phyloP scores from a whole-genome alignment of 2,888 invertebrate genomes.

The Brachyptera risi region DNA sequence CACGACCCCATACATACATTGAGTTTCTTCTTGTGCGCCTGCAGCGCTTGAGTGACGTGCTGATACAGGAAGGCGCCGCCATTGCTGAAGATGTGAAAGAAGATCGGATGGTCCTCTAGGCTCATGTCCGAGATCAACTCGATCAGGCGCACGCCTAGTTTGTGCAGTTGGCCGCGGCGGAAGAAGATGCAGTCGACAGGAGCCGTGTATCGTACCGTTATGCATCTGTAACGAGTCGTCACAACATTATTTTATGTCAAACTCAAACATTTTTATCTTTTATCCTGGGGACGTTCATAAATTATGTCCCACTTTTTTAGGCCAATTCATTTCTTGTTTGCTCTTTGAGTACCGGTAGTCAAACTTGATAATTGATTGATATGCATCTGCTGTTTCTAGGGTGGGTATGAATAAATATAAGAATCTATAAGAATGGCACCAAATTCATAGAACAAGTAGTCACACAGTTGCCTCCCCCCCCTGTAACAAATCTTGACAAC shows the following conservation, averaged over 20 bases:
- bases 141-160: constrained; percentile 60
- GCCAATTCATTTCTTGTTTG: too few relatives aligned
- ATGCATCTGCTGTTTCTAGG: too few relatives aligned
- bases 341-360: too few relatives aligned
- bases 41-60: constrained; percentile 59
- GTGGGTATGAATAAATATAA: too few relatives aligned
- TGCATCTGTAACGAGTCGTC: constrained; percentile 54
- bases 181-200: constrained; percentile 63
- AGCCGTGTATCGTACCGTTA: constrained; percentile 66
- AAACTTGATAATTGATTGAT: too few relatives aligned
- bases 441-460: too few relatives aligned
- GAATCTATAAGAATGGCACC: too few relatives aligned
- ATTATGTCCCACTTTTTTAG: too few relatives aligned
- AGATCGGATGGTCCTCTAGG: constrained; percentile 64
- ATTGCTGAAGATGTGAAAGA: constrained; percentile 73
- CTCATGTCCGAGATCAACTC: constrained; percentile 62
- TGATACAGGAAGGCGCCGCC: constrained; percentile 70
- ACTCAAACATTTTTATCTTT: too few relatives aligned
- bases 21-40: constrained; percentile 50
- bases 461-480: not conserved
- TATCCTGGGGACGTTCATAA: too few relatives aligned
- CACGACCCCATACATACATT: too few relatives aligned
- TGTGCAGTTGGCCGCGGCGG: constrained; percentile 56
- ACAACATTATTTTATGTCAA: too few relatives aligned
- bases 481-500: not conserved